Percentiles rank a stretch among this genome's conserved stretches.
These are phyloP conservation scores for Echinarachnius parma DNA, from an alignment of 53 echinoderm and acorn worm species.

Conservation along the genomic window DNA sequence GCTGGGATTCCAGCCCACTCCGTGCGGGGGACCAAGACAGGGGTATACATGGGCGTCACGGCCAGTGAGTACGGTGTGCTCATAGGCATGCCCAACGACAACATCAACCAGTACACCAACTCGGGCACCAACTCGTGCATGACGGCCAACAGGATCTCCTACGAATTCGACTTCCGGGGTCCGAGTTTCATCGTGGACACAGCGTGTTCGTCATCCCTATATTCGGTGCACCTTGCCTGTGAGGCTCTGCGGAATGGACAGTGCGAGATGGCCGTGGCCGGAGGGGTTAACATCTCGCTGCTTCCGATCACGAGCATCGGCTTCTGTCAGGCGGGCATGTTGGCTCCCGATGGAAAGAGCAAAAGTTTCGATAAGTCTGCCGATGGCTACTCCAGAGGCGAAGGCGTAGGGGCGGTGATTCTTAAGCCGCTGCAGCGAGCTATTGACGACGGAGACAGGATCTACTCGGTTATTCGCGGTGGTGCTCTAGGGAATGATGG, in stretches of 20 bases:
- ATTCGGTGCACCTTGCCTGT: constrained; percentile 80
- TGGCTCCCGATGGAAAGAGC: constrained; percentile 92
- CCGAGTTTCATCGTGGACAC: constrained; percentile 93
- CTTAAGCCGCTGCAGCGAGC: constrained; percentile 86
- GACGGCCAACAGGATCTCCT: constrained; percentile 91
- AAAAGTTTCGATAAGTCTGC: constrained; percentile 94
- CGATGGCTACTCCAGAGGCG: constrained; percentile 91
- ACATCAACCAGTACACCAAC: constrained; percentile 98
- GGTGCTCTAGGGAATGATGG: constrained; percentile 88
- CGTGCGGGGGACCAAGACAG: constrained; percentile 84
- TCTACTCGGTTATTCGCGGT: constrained; percentile 87
- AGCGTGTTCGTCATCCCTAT: constrained; percentile 95
- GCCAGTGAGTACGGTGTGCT: constrained; percentile 91
- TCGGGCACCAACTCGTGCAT: constrained; percentile 94
- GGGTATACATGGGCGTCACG: constrained; percentile 90
- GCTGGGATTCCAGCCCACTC: constrained; percentile 83
- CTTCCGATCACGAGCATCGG: constrained; percentile 93
- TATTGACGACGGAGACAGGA: constrained; percentile 84
- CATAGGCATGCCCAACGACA: constrained; percentile 78
- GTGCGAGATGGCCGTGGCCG: constrained; percentile 95
- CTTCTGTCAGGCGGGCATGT: constrained; percentile 97
- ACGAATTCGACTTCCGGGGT: constrained; percentile 94
- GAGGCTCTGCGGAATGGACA: constrained; percentile 83
- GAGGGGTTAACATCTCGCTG: constrained; percentile 88
- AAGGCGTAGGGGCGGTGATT: constrained; percentile 90